phyloP scores from a whole-genome alignment of 1,140 invertebrate species.

The Phortica variegata region DNA sequence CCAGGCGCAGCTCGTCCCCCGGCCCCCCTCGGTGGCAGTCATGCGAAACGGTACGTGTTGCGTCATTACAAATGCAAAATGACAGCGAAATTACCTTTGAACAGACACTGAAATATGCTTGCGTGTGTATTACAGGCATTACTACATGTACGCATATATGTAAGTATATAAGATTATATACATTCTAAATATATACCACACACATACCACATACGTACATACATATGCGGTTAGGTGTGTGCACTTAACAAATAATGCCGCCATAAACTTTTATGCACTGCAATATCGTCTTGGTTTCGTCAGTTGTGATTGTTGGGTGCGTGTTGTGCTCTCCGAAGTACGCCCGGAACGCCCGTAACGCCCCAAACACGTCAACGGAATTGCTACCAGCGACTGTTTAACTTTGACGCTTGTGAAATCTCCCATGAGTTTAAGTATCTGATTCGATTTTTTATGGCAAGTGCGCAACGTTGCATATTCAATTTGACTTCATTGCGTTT shows the following conservation, averaged over 20 bases:
- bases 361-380: no score
- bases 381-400: no score
- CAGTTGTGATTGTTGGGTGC: constrained; percentile 32
- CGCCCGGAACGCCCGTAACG: constrained; percentile 10
- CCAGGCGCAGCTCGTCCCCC: constrained; percentile 21
- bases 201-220: constrained; percentile 5
- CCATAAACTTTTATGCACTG: constrained; percentile 38
- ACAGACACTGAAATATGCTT: no score
- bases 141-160: no score
- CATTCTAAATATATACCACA: not conserved
- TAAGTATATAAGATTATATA: constrained; percentile 3
- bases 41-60: constrained; percentile 42
- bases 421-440: no score
- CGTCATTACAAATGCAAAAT: constrained; percentile 54
- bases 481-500: no score
- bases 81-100: constrained; percentile 42
- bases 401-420: no score
- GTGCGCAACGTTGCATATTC: no score
- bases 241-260: constrained; percentile 31
- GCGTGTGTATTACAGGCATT: no score
- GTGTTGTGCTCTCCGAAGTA: no score
- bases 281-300: constrained; percentile 32
- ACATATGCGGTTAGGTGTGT: constrained; percentile 12
- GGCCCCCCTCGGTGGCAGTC: constrained; percentile 4
- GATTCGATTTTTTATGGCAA: no score